phyloP scores from a whole-genome alignment of 2,113 vertebrate genomes.

The Megaleporinus macrocephalus region DNA sequence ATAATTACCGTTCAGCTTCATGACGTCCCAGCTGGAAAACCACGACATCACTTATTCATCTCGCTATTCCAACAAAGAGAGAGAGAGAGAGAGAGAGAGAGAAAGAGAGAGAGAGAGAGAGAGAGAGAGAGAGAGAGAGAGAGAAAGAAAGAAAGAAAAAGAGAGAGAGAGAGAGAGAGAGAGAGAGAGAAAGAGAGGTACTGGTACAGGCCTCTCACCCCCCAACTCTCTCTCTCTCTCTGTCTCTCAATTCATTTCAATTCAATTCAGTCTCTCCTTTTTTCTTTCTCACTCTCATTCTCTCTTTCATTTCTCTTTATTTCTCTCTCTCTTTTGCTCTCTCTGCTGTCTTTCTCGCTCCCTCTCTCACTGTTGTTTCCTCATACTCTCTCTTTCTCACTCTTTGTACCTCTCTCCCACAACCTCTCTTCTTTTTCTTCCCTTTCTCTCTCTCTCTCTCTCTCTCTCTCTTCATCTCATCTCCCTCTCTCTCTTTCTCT shows the following conservation, averaged over 20 bases:
- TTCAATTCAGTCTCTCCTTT: neutral
- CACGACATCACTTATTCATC: slow-evolving; percentile 65
- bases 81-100: neutral
- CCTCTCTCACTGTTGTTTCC: slow-evolving; percentile 4
- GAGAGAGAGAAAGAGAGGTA: slow-evolving; percentile 1
- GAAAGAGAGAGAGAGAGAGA: neutral
- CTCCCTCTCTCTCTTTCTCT: neutral
- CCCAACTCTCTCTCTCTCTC: neutral
- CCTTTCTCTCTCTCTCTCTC: neutral
- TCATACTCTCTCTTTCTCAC: neutral
- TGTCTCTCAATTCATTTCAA: too few relatives aligned
- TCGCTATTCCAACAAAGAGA: neutral
- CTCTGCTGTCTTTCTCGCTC: neutral
- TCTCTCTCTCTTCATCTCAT: neutral
- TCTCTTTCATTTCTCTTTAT: neutral
- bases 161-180: slow-evolving; percentile 10
- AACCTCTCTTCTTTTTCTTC: neutral
- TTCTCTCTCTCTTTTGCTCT: neutral
- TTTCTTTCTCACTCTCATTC: neutral
- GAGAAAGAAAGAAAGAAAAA: neutral
- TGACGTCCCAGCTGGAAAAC: slow-evolving; percentile 31
- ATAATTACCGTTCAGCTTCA: slow-evolving; percentile 68
- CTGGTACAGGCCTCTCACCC: too few relatives aligned
- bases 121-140: neutral
- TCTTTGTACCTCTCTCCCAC: neutral